phyloP scores from a whole-genome alignment of 2,797 vertebrate genomes.

The Trematomus bernacchii region DNA sequence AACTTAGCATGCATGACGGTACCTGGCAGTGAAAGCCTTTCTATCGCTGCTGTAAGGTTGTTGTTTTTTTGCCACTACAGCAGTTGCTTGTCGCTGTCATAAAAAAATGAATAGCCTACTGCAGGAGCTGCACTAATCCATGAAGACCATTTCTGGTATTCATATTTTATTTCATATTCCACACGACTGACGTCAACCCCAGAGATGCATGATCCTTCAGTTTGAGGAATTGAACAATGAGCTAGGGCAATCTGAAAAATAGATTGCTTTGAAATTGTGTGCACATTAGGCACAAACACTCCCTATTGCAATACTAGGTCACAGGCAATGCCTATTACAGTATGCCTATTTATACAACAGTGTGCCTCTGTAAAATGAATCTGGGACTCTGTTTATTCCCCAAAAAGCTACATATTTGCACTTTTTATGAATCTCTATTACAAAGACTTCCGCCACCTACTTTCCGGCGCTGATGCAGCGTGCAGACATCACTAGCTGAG shows the following conservation, averaged over 20 bases:
- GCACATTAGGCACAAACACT: conserved; percentile 41
- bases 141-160: conserved; percentile 14
- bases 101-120: conserved; percentile 29
- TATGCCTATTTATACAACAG: conserved; percentile 44
- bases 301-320: conserved; percentile 41
- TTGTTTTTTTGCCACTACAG: conserved; percentile 27
- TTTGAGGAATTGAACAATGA: conserved; percentile 41
- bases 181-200: conserved; percentile 23
- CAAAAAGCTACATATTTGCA: conserved; percentile 51
- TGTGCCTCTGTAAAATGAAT: conserved; percentile 46
- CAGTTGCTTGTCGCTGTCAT: conserved; percentile 29
- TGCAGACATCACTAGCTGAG: conserved; percentile 51
- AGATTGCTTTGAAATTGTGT: conserved; percentile 45
- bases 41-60: conserved; percentile 32
- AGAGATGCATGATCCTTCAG: conserved; percentile 37
- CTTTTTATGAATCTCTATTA: conserved; percentile 58
- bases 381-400: conserved; percentile 38
- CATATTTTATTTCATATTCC: conserved; percentile 34
- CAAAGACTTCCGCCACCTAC: conserved; percentile 55
- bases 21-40: conserved; percentile 44
- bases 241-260: conserved; percentile 49
- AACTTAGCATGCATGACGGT: conserved; percentile 39
- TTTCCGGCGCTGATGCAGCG: conserved; percentile 64
- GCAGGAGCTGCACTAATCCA: conserved; percentile 39
- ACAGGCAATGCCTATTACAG: conserved; percentile 45